Base-by-base conservation (phyloP, 30 jellyfish, hydroid and myxozoan species). In the Aurelia sp. region DNA sequence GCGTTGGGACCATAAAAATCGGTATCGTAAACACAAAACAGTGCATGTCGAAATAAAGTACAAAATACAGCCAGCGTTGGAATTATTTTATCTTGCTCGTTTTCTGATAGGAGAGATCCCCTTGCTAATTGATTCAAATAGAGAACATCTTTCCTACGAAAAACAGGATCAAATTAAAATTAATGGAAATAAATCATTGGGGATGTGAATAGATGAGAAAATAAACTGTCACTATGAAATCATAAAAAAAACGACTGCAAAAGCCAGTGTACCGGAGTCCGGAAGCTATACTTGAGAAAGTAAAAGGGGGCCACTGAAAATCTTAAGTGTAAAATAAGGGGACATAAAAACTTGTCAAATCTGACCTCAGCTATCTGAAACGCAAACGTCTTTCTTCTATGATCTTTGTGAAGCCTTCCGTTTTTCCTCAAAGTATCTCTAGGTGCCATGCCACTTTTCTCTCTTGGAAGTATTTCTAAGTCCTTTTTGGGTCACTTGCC, bases 1-100 rank as follows among this genome's bases (percentile, higher is more conserved):
- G 85, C 89, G 31, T 63, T 79, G 13, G 87, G 61, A 21, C 91
- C 55, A 66, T 78, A 92, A 62, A 92, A 92, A 64, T 92, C 98
- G 44, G 94, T 41, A 59, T 92, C 98, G 74, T 92, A 86, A 58
- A 92, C 69, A 66, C 96, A 92, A 71, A 92, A 92, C 71, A 92
- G 48, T 13, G 98, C 96, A 71, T 92, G 85, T 40, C 96, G 86
- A 53, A 92, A 86, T n/a, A 92, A 62, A 27, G 86, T 12, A 30
- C 94, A 72, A 73, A 86, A 92, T 47, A 74, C 86, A 22, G 80
- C 17, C 40, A 92, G 65, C 19, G 82, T 20, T 22, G 96, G 92
- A 21, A 92, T 55, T 64, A 84, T 35, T 44, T 67, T 64, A 0
- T 59, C 79, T 71, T 82, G 64, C 23, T 90, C 97, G 6, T 60